Conservation (phyloP, 37 sponge, comb jelly and placozoan species). For the Oopsacas minuta region DNA sequence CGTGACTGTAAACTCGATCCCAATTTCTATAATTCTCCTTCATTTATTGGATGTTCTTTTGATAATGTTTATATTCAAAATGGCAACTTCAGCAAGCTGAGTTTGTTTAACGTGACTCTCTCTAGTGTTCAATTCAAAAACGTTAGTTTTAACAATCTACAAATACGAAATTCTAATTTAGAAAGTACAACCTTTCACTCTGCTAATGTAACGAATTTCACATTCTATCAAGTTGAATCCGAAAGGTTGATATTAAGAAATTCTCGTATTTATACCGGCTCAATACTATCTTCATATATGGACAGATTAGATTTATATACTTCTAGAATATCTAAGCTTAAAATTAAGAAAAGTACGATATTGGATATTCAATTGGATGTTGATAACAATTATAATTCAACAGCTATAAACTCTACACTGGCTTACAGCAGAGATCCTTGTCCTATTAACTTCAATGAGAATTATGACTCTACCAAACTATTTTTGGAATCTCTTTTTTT, state of each 20-base stretch:
- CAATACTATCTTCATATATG: not conserved
- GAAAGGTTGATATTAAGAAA: not conserved
- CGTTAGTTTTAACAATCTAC: not conserved
- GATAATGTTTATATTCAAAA: not conserved
- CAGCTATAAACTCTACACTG: not conserved
- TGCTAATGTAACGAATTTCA: not conserved
- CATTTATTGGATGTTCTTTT: not conserved
- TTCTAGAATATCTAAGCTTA: not conserved
- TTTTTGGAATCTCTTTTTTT: conserved; percentile 16
- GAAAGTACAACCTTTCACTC: not conserved
- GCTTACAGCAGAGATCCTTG: not conserved
- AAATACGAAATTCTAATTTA: not conserved
- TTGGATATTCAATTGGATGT: not conserved
- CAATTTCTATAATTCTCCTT: not conserved
- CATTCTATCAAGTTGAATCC: not conserved
- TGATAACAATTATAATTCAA: not conserved
- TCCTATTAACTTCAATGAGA: not conserved
- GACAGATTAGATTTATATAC: not conserved
- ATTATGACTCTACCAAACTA: not conserved
- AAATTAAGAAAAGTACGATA: not conserved
- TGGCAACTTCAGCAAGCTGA: not conserved
- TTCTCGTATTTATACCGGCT: not conserved
- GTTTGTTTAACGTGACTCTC: not conserved
- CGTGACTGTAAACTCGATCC: not conserved
- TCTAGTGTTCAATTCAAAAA: not conserved